A percentile compares a stretch with the other conserved stretches of the same genome.
phyloP scores from a whole-genome alignment of 1,140 invertebrate species.

The Mercenaria mercenaria region DNA sequence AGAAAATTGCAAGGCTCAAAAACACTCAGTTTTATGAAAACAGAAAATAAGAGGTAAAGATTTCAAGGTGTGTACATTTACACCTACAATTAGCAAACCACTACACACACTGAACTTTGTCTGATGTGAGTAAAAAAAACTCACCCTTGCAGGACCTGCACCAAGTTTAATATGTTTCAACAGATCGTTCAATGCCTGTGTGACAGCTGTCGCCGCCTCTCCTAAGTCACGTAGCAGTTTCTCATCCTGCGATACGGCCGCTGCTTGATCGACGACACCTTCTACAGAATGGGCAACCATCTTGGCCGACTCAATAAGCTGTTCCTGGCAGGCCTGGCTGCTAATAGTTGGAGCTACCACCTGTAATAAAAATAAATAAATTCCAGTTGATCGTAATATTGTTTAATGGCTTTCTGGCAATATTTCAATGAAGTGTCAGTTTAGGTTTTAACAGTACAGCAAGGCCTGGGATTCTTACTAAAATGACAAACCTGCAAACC shows the following conservation, averaged over 20 bases:
- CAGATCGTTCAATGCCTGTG: conserved; percentile 95
- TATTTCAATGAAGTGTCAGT: not conserved
- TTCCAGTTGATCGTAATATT: no score
- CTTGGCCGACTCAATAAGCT: conserved; percentile 96
- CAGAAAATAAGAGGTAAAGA: no score
- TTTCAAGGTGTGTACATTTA: no score
- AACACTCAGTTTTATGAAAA: no score
- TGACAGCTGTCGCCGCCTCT: conserved; percentile 95
- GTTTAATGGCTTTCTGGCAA: not conserved
- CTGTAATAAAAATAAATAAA: conserved; percentile 70
- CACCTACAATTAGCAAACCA: no score
- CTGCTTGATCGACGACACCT: conserved; percentile 93
- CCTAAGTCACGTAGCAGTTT: conserved; percentile 92
- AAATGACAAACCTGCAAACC: no score
- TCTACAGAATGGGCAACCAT: conserved; percentile 98
- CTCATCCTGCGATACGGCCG: conserved; percentile 89
- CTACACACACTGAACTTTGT: no score
- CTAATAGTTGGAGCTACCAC: conserved; percentile 91
- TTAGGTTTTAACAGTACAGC: no score
- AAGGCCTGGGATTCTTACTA: no score
- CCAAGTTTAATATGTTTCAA: conserved; percentile 94
- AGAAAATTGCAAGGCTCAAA: no score
- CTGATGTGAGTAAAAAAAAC: no score
- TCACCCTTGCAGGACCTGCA: conserved; percentile 79
- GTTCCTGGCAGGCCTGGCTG: conserved; percentile 97